Conservation (phyloP, 1,140 invertebrate genomes). For the Eriosoma lanigerum region DNA sequence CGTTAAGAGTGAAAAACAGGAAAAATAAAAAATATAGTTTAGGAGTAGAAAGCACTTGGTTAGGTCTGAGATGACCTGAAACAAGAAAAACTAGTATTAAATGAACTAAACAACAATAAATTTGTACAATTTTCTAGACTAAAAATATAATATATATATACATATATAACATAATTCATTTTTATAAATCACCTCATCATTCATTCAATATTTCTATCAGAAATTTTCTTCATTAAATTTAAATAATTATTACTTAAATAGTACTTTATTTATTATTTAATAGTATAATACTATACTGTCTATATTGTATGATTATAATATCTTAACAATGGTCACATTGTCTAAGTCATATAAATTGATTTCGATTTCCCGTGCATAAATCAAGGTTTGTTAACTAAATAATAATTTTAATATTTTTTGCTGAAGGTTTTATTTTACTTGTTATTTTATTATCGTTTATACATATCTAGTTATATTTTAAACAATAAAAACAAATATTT, state of each 20-base stretch:
- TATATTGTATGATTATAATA: too few species aligned
- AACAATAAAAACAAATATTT: slow-evolving; percentile 15
- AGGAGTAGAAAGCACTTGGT: background rate
- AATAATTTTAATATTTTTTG: too few species aligned
- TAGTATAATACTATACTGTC: too few species aligned
- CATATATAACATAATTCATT: background rate
- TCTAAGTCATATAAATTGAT: too few species aligned
- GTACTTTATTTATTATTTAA: too few species aligned
- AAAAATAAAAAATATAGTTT: background rate
- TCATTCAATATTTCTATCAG: too few species aligned
- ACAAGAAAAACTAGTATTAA: slow-evolving; percentile 35
- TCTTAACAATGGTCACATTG: too few species aligned
- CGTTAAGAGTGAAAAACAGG: background rate
- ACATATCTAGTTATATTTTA: background rate
- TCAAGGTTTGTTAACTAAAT: too few species aligned
- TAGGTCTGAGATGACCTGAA: background rate
- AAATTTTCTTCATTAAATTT: background rate
- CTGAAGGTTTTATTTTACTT: background rate
- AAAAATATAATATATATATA: background rate
- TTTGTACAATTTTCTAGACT: slow-evolving; percentile 16
- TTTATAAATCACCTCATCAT: background rate
- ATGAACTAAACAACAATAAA: slow-evolving; percentile 22
- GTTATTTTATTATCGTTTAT: background rate
- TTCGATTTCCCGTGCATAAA: too few species aligned
- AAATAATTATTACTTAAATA: too few species aligned